Evolutionary conservation across 1,140 invertebrate species (phyloP), one percentile per base, ranked within the genome.

Genomic region (Cotesia typhae): DNA sequence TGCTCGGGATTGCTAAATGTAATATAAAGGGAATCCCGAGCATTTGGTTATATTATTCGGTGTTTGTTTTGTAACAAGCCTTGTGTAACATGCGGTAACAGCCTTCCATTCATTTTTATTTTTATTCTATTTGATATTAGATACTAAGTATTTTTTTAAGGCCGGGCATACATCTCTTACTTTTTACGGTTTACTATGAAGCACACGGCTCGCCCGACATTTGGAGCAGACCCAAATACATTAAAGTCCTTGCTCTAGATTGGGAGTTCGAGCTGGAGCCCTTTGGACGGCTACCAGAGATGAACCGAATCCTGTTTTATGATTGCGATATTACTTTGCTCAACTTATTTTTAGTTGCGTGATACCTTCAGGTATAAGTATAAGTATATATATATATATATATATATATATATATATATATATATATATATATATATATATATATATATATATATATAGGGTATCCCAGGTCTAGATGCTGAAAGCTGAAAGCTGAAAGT

Each of bases 51-150:
- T 38, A 47, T 47, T 47, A 47, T 65, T 51, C n/a, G 41, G 14
- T 37, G 51, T 65, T 65, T 51, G 51, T 65, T 65, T 51, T 36
- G 36, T 28, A n/a, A 37, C 10, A 51, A 20, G 41, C 38, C 20
- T 65, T 38, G 63, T 38, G 63, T 65, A 37, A 51, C 63, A 51
- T 65, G 63, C 63, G 17, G 57, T 59, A 65, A 51, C 10, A 47
- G 37, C 57, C 28, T 28, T 17, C 17, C n/a, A 59, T 59, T 59
- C 7, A 20, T 59, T 59, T 20, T 17, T 20, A 59, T 20, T 20
- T 20, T 59, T 59, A 17, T 59, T 20, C 12, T 14, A 55, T 14
- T 14, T 55, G 17, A 14, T 55, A 17, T 55, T 55, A 17, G 53
- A 55, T 55, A 28, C 2, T 28, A 28, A 28, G 28, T 28, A 9